Evolutionary conservation across 2,797 vertebrate species (phyloP).

Genomic region (Hippopotamyrus pictus): DNA sequence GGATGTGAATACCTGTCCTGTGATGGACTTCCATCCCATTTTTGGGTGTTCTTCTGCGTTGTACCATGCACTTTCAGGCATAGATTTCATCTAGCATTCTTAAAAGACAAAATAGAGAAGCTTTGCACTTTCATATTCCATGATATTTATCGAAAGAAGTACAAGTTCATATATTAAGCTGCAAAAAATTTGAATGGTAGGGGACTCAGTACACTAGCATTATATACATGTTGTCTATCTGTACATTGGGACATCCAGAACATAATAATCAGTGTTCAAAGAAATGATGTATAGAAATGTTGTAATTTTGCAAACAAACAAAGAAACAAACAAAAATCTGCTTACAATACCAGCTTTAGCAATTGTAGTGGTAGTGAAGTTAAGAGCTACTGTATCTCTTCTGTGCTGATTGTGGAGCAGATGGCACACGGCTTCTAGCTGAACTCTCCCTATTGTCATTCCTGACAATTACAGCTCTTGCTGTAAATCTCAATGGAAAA

Average conservation of each 20-base stretch:
- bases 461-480: neutral
- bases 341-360: neutral
- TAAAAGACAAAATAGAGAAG: neutral
- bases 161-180: neutral
- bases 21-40: neutral
- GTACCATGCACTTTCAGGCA: neutral
- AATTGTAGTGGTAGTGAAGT: neutral
- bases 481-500: neutral
- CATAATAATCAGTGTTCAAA: neutral
- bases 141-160: neutral
- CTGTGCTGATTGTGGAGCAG: neutral
- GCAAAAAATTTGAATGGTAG: neutral
- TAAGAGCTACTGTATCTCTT: neutral
- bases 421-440: neutral
- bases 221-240: neutral
- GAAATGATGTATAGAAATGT: neutral
- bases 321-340: neutral
- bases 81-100: neutral
- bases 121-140: neutral
- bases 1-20: neutral
- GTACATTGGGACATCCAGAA: neutral
- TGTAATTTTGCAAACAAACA: neutral
- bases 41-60: neutral
- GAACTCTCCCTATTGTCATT: neutral
- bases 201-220: neutral